Evolutionary conservation across 2,797 vertebrate species (phyloP).

Genomic region (Sebastes steindachneri): DNA sequence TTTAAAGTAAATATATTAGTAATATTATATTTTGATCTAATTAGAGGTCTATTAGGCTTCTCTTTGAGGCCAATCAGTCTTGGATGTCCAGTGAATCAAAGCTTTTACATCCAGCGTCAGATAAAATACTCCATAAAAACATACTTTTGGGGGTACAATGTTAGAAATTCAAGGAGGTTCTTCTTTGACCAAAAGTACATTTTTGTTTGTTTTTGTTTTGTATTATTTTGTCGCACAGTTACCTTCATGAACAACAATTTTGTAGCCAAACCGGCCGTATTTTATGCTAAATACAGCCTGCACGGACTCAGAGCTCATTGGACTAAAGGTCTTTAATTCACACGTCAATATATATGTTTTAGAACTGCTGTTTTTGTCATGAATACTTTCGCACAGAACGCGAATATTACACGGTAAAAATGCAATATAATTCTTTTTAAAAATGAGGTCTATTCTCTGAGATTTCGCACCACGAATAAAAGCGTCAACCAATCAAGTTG

Average conservation of each 20-base stretch:
- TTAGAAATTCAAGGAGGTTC: neutral
- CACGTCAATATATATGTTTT: neutral
- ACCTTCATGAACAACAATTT: neutral
- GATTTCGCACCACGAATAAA: too few species aligned
- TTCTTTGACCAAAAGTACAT: neutral
- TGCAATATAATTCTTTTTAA: neutral
- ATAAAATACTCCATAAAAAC: neutral
- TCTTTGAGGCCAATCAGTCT: neutral
- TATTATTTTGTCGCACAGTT: neutral
- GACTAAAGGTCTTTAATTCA: neutral
- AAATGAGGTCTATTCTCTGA: neutral
- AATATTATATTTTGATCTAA: neutral
- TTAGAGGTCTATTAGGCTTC: conserved; percentile 5
- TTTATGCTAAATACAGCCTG: neutral
- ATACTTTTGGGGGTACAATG: neutral
- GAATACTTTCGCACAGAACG: neutral
- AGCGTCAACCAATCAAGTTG: too few species aligned
- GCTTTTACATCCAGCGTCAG: neutral
- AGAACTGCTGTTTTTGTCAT: neutral
- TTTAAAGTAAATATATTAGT: conserved; percentile 19
- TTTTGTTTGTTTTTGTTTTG: neutral
- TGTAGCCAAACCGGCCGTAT: neutral
- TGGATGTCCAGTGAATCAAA: neutral
- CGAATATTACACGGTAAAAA: neutral
- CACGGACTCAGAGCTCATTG: neutral